Conservation (phyloP, 2,113 vertebrate species). For the Chloroceryle aenea region DNA sequence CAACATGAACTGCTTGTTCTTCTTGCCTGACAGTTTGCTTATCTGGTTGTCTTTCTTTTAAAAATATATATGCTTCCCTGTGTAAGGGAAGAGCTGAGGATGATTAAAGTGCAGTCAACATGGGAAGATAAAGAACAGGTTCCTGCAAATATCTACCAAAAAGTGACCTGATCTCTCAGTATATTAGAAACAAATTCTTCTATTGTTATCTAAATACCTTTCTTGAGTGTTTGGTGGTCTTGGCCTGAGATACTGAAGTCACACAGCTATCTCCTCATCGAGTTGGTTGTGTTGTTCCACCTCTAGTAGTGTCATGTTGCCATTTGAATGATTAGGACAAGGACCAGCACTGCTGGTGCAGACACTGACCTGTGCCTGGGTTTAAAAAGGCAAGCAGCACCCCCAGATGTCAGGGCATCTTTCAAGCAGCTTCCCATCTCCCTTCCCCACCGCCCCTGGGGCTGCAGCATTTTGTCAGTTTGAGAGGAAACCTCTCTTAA, state of each 20-base stretch:
- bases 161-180: not conserved
- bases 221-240: not conserved
- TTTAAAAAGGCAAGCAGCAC: not conserved
- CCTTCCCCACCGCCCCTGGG: accelerated
- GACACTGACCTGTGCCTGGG: not conserved
- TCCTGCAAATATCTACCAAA: not conserved
- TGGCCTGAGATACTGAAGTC: not conserved
- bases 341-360: not conserved
- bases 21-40: not conserved
- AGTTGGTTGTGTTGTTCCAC: not conserved
- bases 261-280: not conserved
- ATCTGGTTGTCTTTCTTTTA: not conserved
- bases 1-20: not conserved
- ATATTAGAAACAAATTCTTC: not conserved
- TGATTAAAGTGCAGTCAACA: not conserved
- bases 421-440: not conserved
- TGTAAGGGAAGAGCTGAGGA: not conserved
- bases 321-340: not conserved
- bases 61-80: not conserved
- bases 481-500: not conserved
- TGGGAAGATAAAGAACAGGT: not conserved
- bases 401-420: not conserved
- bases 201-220: not conserved
- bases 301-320: not conserved
- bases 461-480: not conserved